These are phyloP conservation scores for Ceyx melanurus DNA, from an alignment of 2,113 vertebrate genomes.

Conservation along the genomic window DNA sequence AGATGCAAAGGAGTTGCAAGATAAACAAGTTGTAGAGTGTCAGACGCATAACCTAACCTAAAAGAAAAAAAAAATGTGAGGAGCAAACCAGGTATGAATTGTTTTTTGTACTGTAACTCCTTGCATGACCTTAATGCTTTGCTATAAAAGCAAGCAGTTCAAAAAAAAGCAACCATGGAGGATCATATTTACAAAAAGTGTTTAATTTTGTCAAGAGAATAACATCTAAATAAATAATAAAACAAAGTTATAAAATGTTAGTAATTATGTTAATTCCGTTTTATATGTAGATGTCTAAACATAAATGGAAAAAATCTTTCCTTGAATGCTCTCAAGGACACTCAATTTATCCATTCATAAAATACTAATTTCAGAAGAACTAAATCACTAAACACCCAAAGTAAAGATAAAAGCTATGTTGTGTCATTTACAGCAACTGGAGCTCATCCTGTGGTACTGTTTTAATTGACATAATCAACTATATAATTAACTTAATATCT, in stretches of 20 bases:
- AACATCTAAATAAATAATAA: not conserved
- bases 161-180: not conserved
- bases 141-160: not conserved
- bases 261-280: not conserved
- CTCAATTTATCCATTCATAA: not conserved
- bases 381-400: not conserved
- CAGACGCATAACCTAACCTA: not conserved
- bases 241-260: not conserved
- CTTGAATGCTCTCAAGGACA: not conserved
- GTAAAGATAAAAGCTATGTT: not conserved
- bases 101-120: not conserved
- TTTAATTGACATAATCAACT: not conserved
- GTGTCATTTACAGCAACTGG: not conserved
- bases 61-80: constrained; percentile 1
- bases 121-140: constrained; percentile 15
- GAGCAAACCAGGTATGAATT: constrained; percentile 11
- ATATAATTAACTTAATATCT: not conserved
- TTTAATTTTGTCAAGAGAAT: not conserved
- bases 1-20: constrained; percentile 16
- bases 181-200: not conserved
- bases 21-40: constrained; percentile 13
- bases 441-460: not conserved
- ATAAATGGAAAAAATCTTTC: not conserved
- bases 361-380: not conserved
- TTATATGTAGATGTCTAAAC: not conserved